Conservation (phyloP, 2,888 invertebrate genomes). For the Drosophila colorata region DNA sequence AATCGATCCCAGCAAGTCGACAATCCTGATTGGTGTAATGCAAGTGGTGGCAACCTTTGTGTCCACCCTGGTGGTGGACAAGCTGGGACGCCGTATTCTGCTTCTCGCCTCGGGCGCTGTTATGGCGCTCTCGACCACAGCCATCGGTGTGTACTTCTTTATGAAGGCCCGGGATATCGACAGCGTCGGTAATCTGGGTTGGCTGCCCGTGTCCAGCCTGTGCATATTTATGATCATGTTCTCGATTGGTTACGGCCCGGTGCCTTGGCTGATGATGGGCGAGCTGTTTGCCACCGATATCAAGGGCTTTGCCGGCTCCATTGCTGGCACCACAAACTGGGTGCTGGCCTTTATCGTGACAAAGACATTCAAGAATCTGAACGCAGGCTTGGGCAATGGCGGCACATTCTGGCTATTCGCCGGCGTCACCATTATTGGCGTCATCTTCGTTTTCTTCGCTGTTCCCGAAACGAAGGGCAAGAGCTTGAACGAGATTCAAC, state of each 20-base stretch:
- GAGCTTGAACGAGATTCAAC: slow-evolving; percentile 84
- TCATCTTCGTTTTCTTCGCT: slow-evolving; percentile 89
- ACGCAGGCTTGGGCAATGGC: slow-evolving; percentile 87
- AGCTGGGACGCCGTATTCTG: slow-evolving; percentile 91
- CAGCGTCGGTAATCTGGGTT: slow-evolving; percentile 87
- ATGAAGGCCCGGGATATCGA: slow-evolving; percentile 80
- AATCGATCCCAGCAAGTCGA: slow-evolving; percentile 87
- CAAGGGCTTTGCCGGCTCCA: slow-evolving; percentile 91
- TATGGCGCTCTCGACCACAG: slow-evolving; percentile 89
- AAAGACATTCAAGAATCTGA: slow-evolving; percentile 89
- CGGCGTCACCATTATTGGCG: slow-evolving; percentile 88
- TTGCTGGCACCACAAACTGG: slow-evolving; percentile 94
- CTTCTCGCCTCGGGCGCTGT: slow-evolving; percentile 89
- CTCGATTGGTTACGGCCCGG: slow-evolving; percentile 94
- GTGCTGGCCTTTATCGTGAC: slow-evolving; percentile 92
- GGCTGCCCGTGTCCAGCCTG: slow-evolving; percentile 91
- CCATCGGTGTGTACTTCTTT: slow-evolving; percentile 90
- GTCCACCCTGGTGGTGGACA: slow-evolving; percentile 92
- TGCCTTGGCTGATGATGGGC: slow-evolving; percentile 91
- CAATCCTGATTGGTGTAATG: slow-evolving; percentile 93
- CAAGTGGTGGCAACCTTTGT: slow-evolving; percentile 90
- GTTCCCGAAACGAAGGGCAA: slow-evolving; percentile 87
- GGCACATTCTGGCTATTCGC: slow-evolving; percentile 92
- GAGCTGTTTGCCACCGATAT: slow-evolving; percentile 93
- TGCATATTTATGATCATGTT: slow-evolving; percentile 92